Percentiles rank a stretch among this genome's conserved stretches.
Evolutionary conservation across 2,113 vertebrate genomes (phyloP).

Genomic region (Fregata magnificens): DNA sequence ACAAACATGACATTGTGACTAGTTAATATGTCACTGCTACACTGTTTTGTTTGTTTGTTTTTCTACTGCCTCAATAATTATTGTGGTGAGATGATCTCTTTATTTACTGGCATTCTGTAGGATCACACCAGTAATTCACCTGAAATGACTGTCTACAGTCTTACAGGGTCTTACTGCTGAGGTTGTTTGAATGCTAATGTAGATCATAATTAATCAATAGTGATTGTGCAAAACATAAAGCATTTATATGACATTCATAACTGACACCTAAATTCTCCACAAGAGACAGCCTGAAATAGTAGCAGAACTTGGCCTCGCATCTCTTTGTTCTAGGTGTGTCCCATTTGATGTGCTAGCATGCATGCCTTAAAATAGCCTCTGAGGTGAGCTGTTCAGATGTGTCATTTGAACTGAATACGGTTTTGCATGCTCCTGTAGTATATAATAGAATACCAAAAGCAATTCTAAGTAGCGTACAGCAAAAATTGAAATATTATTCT

Average conservation of each 20-base stretch:
- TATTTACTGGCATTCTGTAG: slow-evolving; percentile 10
- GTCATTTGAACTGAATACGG: not conserved
- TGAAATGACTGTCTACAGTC: slow-evolving; percentile 6
- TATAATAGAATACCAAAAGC: not conserved
- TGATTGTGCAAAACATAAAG: slow-evolving; percentile 6
- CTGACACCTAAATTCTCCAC: not conserved
- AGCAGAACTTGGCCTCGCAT: not conserved
- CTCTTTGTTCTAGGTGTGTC: not conserved
- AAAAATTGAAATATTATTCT: not conserved
- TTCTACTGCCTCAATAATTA: not conserved
- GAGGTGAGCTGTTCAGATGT: not conserved
- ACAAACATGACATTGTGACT: not conserved
- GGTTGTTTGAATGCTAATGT: not conserved
- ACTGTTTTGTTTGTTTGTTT: not conserved
- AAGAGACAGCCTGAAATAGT: not conserved
- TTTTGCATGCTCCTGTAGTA: not conserved
- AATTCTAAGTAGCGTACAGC: not conserved
- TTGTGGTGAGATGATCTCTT: not conserved
- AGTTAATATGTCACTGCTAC: not conserved
- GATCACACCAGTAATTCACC: slow-evolving; percentile 10
- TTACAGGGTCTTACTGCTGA: not conserved
- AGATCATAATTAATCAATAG: slow-evolving; percentile 37
- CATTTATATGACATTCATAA: slow-evolving; percentile 3
- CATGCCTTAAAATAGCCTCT: not conserved
- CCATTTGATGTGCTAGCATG: not conserved